Evolutionary conservation across 2,113 vertebrate species (phyloP).

Genomic region (Mola mola): DNA sequence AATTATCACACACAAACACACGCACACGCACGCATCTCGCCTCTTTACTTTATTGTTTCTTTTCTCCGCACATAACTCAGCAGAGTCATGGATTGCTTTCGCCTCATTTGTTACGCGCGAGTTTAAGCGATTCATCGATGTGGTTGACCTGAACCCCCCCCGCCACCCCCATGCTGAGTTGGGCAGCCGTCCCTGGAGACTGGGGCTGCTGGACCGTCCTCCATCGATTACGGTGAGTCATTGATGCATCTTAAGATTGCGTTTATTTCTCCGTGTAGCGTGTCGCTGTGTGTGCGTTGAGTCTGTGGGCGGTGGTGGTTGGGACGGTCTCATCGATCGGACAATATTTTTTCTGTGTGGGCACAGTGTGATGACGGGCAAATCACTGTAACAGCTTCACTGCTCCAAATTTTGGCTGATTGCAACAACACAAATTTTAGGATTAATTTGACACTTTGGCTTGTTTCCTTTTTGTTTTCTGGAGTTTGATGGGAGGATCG

Average conservation of each 20-base stretch:
- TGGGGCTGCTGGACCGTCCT: slow-evolving; percentile 29
- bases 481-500: background rate
- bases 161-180: slow-evolving; percentile 24
- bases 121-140: slow-evolving; percentile 57
- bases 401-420: background rate
- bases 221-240: slow-evolving; percentile 61
- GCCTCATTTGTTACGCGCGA: slow-evolving; percentile 10
- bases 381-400: background rate
- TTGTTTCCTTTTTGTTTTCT: background rate
- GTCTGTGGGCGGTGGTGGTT: background rate
- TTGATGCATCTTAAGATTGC: slow-evolving; percentile 26
- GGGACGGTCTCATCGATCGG: slow-evolving; percentile 1
- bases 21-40: background rate
- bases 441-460: slow-evolving; percentile 11
- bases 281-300: slow-evolving; percentile 7
- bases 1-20: slow-evolving; percentile 47
- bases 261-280: slow-evolving; percentile 37
- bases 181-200: slow-evolving; percentile 19
- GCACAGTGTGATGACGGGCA: background rate
- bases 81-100: slow-evolving; percentile 32
- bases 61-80: background rate
- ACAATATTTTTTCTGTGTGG: background rate
- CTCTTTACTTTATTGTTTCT: background rate
- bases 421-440: slow-evolving; percentile 5
- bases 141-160: slow-evolving; percentile 24